Percentiles rank a stretch among this genome's conserved stretches.
These are phyloP conservation scores for Micrastur ruficollis DNA, from an alignment of 2,797 vertebrate genomes.

Conservation along the genomic window DNA sequence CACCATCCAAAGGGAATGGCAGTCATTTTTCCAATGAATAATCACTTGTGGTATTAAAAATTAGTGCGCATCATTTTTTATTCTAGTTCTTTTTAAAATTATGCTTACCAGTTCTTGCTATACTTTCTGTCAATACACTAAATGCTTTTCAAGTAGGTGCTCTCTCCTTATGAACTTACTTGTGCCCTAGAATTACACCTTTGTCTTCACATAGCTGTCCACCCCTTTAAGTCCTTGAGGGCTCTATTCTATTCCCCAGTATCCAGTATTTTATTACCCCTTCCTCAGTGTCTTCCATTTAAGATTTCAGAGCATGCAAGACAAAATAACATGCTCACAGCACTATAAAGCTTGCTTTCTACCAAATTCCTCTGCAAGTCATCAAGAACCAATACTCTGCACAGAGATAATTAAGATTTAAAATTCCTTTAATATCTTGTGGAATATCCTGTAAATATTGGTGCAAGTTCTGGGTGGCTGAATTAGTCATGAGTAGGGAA, in stretches of 20 bases:
- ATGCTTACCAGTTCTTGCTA: neutral
- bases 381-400: neutral
- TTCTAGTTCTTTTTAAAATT: neutral
- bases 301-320: neutral
- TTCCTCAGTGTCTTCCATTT: neutral
- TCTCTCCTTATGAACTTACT: neutral
- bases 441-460: neutral
- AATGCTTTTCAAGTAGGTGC: neutral
- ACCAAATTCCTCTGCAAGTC: neutral
- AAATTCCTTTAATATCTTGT: neutral
- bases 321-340: neutral
- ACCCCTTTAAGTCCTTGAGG: neutral
- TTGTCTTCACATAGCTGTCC: neutral
- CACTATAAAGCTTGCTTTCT: neutral
- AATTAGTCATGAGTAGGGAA: neutral
- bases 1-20: neutral
- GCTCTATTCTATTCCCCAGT: neutral
- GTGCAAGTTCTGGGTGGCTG: neutral
- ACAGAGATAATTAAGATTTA: neutral
- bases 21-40: neutral
- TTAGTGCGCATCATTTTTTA: neutral
- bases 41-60: neutral
- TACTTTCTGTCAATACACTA: neutral
- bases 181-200: neutral
- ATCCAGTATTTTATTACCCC: neutral